Conservation (phyloP, 2,797 vertebrate species). For the Coregonus ussuriensis region DNA sequence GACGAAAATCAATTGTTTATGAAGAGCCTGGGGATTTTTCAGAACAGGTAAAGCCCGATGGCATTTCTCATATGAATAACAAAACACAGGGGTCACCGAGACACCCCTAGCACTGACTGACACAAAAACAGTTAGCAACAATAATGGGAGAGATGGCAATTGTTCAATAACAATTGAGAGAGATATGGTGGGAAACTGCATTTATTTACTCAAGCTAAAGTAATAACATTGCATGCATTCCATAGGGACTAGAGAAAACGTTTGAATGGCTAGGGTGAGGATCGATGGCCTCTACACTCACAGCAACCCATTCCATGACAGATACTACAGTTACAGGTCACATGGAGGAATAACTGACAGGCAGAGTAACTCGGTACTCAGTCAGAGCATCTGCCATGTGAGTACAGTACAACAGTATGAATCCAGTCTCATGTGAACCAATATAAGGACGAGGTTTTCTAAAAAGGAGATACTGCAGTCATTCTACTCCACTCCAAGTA, state of each 20-base stretch:
- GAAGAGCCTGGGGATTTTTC: too few relatives aligned
- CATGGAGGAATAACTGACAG: background rate
- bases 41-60: too few relatives aligned
- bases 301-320: background rate
- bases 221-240: background rate
- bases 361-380: background rate
- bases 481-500: too few relatives aligned
- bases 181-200: background rate
- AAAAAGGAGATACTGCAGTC: too few relatives aligned
- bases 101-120: background rate
- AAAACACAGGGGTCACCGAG: too few relatives aligned
- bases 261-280: background rate
- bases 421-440: background rate
- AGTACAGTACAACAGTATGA: background rate
- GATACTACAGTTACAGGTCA: background rate
- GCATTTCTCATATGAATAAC: too few relatives aligned
- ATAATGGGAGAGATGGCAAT: background rate
- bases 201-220: conserved; percentile 3
- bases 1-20: too few relatives aligned
- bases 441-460: background rate
- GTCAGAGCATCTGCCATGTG: too few relatives aligned
- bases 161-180: background rate
- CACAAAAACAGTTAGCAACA: background rate
- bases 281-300: background rate
- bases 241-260: background rate